phyloP scores from a whole-genome alignment of 2,888 invertebrate genomes.

The Mantis religiosa region DNA sequence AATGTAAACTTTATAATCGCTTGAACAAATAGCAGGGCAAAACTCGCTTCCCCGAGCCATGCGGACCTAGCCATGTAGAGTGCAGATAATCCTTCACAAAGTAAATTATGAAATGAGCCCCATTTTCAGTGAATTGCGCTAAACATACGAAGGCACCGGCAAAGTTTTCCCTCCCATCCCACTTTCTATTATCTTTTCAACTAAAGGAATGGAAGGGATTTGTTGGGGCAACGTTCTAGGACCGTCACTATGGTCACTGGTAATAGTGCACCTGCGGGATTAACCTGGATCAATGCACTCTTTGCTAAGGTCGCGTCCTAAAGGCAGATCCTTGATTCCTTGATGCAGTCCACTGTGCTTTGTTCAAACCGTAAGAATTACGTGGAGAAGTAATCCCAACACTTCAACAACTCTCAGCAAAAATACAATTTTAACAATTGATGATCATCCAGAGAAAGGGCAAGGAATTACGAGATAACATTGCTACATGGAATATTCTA shows the following conservation, averaged over 20 bases:
- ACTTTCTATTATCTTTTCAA: background rate
- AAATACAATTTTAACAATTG: no score
- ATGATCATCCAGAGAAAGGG: no score
- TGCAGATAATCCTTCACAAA: slow-evolving; percentile 1
- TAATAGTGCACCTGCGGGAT: background rate
- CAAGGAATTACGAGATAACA: no score
- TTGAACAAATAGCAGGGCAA: slow-evolving; percentile 3
- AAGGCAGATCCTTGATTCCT: no score
- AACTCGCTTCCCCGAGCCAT: background rate
- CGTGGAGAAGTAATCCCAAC: no score
- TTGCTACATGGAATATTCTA: no score
- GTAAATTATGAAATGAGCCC: slow-evolving; percentile 17
- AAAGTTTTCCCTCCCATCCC: background rate
- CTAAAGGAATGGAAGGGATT: background rate
- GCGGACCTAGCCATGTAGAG: background rate
- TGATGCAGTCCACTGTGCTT: no score
- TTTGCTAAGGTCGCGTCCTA: no score
- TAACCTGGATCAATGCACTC: background rate
- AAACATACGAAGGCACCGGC: background rate
- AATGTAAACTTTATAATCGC: slow-evolving; percentile 18
- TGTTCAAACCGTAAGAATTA: no score
- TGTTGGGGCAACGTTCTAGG: background rate
- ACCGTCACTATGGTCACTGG: background rate
- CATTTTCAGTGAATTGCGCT: slow-evolving; percentile 3
- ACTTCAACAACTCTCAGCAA: no score